Evolutionary conservation across 2,888 invertebrate genomes (phyloP), one percentile per base, ranked within the genome.

Genomic region (Alsophila aescularia): DNA sequence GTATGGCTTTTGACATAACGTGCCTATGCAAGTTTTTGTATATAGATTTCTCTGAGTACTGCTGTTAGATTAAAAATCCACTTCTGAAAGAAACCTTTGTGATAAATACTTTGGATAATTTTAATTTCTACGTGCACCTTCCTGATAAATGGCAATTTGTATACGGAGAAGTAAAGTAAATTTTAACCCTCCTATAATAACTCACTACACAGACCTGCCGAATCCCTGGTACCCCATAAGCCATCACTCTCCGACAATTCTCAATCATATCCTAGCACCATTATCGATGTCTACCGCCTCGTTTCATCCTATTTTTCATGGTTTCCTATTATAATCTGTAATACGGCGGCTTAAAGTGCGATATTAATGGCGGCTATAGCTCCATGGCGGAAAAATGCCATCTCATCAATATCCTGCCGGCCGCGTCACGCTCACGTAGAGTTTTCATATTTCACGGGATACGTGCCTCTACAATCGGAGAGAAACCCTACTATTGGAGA

Each of bases 401-500:
- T 58, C 47, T 57, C 60, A 64, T 64, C 57, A 57, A 64, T 60
- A 58, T 50, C 31, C 58, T 24, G 24, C 43, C 29, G 29, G 44
- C 41, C 27, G 40, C 57, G 55, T 48, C 55, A 47, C 42, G 29
- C 50, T 16, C 50, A 43, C 52, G 45, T 27, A 50, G 14, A 24
- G n/a, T 32, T 47, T 40, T 52, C 32, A 61, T 61, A 53, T 52
- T 52, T 58, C 48, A 55, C 13, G 37, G 35, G 14, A 24, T 29
- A 42, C 41, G 35, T 41, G 41, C 35, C 40, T 27, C 24, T 48
- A 37, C 37, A 16, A 29, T 2, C 18, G 10, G 15, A 9, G 12
- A 43, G 12, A 16, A 10, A 14, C 15, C 13, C 36, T 27, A 16
- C 36, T 13, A n/a, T n/a, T 27, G 9, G 9, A 37, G 18, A 10